Conservation (phyloP, 2,113 vertebrate species). For the Urocynchramus pylzowi region DNA sequence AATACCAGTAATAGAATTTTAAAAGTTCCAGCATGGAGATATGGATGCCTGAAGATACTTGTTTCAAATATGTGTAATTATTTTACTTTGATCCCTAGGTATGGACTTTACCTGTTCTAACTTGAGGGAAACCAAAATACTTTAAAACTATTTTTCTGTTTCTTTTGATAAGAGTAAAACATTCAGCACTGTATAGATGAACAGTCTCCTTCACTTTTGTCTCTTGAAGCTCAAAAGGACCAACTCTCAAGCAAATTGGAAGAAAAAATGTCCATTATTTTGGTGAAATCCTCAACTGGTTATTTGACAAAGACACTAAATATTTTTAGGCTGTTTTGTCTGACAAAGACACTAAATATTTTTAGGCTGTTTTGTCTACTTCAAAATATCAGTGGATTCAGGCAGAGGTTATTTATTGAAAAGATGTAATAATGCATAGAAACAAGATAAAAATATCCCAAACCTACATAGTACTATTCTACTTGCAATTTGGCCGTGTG, state of each 20-base stretch:
- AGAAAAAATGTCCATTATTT: background rate
- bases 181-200: background rate
- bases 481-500: background rate
- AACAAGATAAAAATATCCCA: background rate
- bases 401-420: background rate
- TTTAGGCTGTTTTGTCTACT: background rate
- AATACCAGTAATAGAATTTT: background rate
- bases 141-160: background rate
- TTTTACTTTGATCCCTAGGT: background rate
- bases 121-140: background rate
- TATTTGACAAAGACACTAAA: background rate
- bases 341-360: background rate
- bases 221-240: background rate
- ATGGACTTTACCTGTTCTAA: background rate
- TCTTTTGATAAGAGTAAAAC: background rate
- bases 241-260: background rate
- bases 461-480: background rate
- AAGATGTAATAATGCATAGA: background rate
- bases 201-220: background rate
- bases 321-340: background rate
- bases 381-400: background rate
- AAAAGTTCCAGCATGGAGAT: background rate
- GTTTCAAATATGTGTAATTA: background rate
- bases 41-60: background rate
- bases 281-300: fast-evolving